Conservation (phyloP, 2,113 vertebrate species). For the Xiphorhynchus elegans region DNA sequence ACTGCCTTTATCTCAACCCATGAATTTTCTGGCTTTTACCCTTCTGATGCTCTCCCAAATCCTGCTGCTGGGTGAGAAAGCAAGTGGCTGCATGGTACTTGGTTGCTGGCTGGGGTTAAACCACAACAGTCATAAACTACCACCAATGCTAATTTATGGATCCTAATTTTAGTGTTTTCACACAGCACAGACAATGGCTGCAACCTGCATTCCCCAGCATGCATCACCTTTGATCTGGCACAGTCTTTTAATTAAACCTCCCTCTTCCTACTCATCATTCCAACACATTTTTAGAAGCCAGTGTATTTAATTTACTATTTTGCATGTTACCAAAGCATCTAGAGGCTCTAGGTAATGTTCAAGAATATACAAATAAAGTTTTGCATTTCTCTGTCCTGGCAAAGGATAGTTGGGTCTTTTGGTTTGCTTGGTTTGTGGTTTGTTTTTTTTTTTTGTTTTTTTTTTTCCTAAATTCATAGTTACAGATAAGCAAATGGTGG, state of each 20-base stretch:
- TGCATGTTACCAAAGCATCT: neutral
- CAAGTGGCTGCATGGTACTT: fast-evolving
- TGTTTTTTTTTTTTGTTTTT: neutral
- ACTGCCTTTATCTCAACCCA: neutral
- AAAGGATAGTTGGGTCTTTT: neutral
- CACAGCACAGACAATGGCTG: neutral
- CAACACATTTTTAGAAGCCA: neutral
- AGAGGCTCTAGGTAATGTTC: neutral
- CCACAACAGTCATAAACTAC: neutral
- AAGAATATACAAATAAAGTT: neutral
- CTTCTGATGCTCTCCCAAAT: neutral
- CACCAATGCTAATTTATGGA: neutral
- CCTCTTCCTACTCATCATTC: neutral
- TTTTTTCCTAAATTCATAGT: neutral
- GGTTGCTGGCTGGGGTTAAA: neutral
- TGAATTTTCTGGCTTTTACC: neutral
- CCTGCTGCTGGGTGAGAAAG: neutral
- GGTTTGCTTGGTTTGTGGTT: neutral
- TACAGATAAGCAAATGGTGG: neutral
- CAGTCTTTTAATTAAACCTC: neutral
- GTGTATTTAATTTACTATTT: neutral
- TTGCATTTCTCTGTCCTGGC: neutral
- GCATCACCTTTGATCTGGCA: neutral
- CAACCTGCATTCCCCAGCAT: neutral
- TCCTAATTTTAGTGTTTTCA: neutral